These are phyloP conservation scores for Molanna angustata DNA, from an alignment of 2,888 invertebrate species.

Conservation along the genomic window DNA sequence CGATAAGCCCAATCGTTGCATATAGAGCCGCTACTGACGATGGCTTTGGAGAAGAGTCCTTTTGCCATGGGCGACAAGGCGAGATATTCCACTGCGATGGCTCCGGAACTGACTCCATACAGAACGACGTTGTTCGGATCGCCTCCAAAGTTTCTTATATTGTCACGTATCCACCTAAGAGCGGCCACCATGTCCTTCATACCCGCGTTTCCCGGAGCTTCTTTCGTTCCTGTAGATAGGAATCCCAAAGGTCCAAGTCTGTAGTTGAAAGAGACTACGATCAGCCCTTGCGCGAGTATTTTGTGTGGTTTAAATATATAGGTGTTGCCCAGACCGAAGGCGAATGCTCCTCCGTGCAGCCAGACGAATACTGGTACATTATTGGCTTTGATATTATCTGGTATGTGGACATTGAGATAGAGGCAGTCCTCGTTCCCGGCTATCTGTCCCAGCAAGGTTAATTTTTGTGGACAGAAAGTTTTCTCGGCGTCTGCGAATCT, in stretches of 20 bases:
- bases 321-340: conserved; percentile 44
- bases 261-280: conserved; percentile 48
- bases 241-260: conserved; percentile 48
- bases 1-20: conserved; percentile 41
- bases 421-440: conserved; percentile 65
- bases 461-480: conserved; percentile 56
- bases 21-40: conserved; percentile 41
- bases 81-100: conserved; percentile 42
- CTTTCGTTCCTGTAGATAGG: conserved; percentile 42
- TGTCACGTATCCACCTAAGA: conserved; percentile 46
- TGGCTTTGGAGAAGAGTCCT: conserved; percentile 48
- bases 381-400: conserved; percentile 49
- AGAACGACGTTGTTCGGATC: conserved; percentile 46
- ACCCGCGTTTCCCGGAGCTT: conserved; percentile 49
- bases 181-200: conserved; percentile 48
- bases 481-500: conserved; percentile 62
- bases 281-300: conserved; percentile 44
- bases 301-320: conserved; percentile 46
- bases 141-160: conserved; percentile 46
- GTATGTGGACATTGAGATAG: conserved; percentile 65
- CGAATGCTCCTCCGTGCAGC: conserved; percentile 49
- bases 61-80: conserved; percentile 42
- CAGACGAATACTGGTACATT: conserved; percentile 48
- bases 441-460: conserved; percentile 35
- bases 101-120: conserved; percentile 50